phyloP scores from a whole-genome alignment of 2,797 vertebrate species.

The Neosilurus hyrtlii region DNA sequence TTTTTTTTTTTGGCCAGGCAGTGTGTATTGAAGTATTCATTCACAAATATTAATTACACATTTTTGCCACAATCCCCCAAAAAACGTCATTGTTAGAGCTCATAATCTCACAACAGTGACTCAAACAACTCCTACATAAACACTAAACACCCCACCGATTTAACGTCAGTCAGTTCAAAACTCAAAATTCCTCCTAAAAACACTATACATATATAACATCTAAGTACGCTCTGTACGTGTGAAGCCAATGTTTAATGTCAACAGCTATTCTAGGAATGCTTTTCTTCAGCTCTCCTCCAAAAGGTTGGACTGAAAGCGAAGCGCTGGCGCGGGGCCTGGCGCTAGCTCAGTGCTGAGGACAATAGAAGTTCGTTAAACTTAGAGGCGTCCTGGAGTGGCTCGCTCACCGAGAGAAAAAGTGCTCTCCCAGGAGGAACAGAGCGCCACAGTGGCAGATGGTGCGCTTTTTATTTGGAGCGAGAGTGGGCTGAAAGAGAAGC shows the following conservation, averaged over 20 bases:
- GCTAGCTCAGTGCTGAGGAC: slow-evolving; percentile 17
- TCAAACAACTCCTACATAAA: slow-evolving; percentile 1
- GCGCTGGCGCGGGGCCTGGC: slow-evolving; percentile 38
- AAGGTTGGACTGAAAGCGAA: slow-evolving; percentile 27
- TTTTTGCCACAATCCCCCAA: background rate
- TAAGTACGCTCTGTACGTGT: slow-evolving; percentile 22
- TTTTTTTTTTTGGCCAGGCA: too few relatives aligned
- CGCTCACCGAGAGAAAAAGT: slow-evolving; percentile 47
- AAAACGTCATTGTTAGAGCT: background rate
- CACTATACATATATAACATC: slow-evolving; percentile 29
- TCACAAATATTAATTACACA: background rate
- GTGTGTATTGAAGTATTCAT: background rate
- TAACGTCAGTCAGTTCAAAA: slow-evolving; percentile 7
- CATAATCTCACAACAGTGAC: background rate
- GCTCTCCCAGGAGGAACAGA: slow-evolving; percentile 44
- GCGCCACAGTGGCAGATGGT: slow-evolving; percentile 54
- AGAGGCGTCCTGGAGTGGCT: slow-evolving; percentile 47
- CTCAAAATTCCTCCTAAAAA: slow-evolving; percentile 12
- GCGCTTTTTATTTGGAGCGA: slow-evolving; percentile 57
- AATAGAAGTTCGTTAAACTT: slow-evolving; percentile 47
- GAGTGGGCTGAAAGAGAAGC: slow-evolving; percentile 48
- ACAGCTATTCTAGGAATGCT: slow-evolving; percentile 43
- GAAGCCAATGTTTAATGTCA: slow-evolving; percentile 45
- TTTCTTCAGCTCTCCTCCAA: slow-evolving; percentile 21
- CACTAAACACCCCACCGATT: background rate